Evolutionary conservation across 2,888 invertebrate genomes (phyloP), one percentile per base, ranked within the genome.

Genomic region (Metellina segmentata): DNA sequence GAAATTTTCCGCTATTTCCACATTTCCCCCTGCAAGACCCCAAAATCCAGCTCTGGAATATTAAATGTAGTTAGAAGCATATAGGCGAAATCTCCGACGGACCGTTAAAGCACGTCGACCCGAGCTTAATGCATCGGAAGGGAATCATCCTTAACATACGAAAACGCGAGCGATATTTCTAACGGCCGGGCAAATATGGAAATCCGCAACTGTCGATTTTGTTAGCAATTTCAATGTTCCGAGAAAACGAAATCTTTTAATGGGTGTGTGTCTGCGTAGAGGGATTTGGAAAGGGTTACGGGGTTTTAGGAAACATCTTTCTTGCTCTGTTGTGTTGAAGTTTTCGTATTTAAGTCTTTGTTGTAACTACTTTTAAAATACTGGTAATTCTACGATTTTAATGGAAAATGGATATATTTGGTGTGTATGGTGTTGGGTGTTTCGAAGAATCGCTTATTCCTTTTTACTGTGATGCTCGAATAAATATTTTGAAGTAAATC

Each of bases 221-320:
- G 61, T 61, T 79, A 34, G 53, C 61, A 19, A 79, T 34, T 79
- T 77, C 51, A n/a, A 19, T 34, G 72, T 72, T 72, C 34, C 49
- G 49, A 79, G 79, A 20, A 79, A 48, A 34, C 79, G 79, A 79
- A 79, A 79, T 79, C 79, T 79, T 79, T 79, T 79, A 79, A 61
- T 61, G 79, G 61, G 20, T 13, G 61, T 16, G 61, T 61, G 20
- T 34, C 13, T 20, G 13, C 20, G 16, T 13, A 11, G 34, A 9
- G 34, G 61, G 79, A n/a, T 79, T 79, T 61, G 20, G 34, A 48
- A 34, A 16, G 53, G 34, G 34, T 79, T 61, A 13, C 79, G 6
- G 6, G 20, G 11, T 34, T 34, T 34, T 51, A 51, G 51, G 52
- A 51, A 49, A 51, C 19, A n/a, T 49, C 19, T 51, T 51, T 51